Evolutionary conservation across 2,888 invertebrate genomes (phyloP).

Genomic region (Dryadula phaetusa): DNA sequence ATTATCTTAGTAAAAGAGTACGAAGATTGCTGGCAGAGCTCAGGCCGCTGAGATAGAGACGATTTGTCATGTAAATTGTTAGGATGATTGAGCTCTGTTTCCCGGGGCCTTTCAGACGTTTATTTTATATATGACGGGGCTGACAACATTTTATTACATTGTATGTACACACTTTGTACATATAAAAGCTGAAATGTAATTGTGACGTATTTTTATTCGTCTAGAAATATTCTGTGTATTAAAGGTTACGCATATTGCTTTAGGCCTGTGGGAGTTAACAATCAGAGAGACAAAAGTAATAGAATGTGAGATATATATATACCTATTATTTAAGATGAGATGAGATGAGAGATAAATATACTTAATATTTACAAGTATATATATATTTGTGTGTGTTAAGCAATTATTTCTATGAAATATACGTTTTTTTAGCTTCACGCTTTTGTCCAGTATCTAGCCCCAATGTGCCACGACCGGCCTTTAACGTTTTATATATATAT

Average conservation of each 20-base stretch:
- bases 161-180: conserved; percentile 11
- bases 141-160: conserved; percentile 15
- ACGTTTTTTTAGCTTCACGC: too few relatives aligned
- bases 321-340: background rate
- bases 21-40: conserved; percentile 40
- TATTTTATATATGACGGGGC: conserved; percentile 18
- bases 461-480: too few relatives aligned
- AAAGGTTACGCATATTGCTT: background rate
- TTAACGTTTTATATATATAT: too few relatives aligned
- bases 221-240: conserved; percentile 4
- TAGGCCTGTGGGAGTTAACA: background rate
- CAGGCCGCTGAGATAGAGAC: conserved; percentile 35
- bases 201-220: conserved; percentile 14
- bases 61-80: conserved; percentile 45
- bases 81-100: conserved; percentile 38
- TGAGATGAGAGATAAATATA: too few relatives aligned
- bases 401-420: too few relatives aligned
- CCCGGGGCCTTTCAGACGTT: conserved; percentile 16
- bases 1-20: conserved; percentile 41
- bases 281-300: background rate
- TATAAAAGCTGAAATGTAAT: conserved; percentile 4
- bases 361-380: too few relatives aligned
- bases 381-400: too few relatives aligned
- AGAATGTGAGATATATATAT: background rate
- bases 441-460: too few relatives aligned